A percentile compares a stretch with the other conserved stretches of the same genome.
phyloP scores from a whole-genome alignment of 2,888 invertebrate species.

The Leptogaster cylindrica region DNA sequence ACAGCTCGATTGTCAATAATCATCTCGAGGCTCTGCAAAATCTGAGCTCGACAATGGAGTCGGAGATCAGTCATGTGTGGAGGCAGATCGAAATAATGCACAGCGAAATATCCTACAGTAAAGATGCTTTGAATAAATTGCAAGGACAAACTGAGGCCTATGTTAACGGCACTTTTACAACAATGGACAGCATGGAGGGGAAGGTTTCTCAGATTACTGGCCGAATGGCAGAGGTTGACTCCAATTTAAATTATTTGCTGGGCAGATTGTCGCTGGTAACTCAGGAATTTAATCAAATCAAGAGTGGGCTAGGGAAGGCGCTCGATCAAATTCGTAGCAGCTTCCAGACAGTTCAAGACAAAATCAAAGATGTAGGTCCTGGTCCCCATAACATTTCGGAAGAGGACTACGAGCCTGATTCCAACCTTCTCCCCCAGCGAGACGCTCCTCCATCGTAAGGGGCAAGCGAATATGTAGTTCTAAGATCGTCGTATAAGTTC shows the following conservation, averaged over 20 bases:
- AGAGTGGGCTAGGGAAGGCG: conserved; percentile 74
- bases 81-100: conserved; percentile 89
- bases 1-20: conserved; percentile 72
- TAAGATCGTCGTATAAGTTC: conserved; percentile 12
- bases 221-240: conserved; percentile 78
- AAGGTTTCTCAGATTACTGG: conserved; percentile 80
- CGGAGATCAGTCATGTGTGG: conserved; percentile 86
- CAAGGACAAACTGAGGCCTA: conserved; percentile 77
- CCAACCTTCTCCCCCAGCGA: conserved; percentile 57
- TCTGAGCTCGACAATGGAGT: conserved; percentile 77
- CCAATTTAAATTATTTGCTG: conserved; percentile 81
- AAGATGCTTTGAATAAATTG: conserved; percentile 75
- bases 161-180: conserved; percentile 77
- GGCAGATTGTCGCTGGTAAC: conserved; percentile 81
- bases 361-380: conserved; percentile 64
- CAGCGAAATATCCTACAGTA: conserved; percentile 79
- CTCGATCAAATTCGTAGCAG: conserved; percentile 73
- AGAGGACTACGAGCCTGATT: conserved; percentile 57
- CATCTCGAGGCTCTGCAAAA: conserved; percentile 76
- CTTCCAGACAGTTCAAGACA: conserved; percentile 69
- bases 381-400: conserved; percentile 67
- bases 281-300: conserved; percentile 84
- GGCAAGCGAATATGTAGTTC: neutral
- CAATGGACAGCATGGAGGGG: conserved; percentile 79
- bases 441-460: conserved; percentile 47